phyloP scores from a whole-genome alignment of 2,797 vertebrate genomes.

The Rachycentron canadum region DNA sequence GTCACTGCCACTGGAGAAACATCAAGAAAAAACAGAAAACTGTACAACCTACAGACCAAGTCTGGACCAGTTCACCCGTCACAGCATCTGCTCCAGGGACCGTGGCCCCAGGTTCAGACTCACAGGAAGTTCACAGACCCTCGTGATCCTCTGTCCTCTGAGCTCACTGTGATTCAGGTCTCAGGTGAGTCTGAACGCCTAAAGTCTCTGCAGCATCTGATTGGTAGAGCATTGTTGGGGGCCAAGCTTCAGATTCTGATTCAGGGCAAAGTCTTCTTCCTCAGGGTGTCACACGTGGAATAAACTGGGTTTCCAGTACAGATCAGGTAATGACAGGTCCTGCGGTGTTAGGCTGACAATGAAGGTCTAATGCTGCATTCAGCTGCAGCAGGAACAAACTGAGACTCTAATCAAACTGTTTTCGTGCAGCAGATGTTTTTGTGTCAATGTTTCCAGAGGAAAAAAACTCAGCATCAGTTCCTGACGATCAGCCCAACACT shows the following conservation, averaged over 20 bases:
- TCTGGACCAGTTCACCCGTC: background rate
- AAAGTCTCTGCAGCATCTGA: background rate
- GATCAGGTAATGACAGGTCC: background rate
- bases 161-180: background rate
- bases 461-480: background rate
- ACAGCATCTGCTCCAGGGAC: background rate
- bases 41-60: constrained; percentile 30
- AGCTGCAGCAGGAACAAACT: background rate
- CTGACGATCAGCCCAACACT: background rate
- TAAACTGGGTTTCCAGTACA: no score
- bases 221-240: background rate
- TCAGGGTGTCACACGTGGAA: no score
- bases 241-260: background rate
- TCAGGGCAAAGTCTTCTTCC: background rate
- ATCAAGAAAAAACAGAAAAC: constrained; percentile 28
- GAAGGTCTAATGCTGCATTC: constrained; percentile 6
- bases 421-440: background rate
- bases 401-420: background rate
- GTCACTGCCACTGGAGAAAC: constrained; percentile 11
- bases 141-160: background rate
- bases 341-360: background rate
- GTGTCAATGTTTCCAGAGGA: background rate
- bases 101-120: background rate
- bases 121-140: background rate
- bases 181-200: background rate